Evolutionary conservation across 2,888 invertebrate species (phyloP).

Genomic region (Drosophila robusta): DNA sequence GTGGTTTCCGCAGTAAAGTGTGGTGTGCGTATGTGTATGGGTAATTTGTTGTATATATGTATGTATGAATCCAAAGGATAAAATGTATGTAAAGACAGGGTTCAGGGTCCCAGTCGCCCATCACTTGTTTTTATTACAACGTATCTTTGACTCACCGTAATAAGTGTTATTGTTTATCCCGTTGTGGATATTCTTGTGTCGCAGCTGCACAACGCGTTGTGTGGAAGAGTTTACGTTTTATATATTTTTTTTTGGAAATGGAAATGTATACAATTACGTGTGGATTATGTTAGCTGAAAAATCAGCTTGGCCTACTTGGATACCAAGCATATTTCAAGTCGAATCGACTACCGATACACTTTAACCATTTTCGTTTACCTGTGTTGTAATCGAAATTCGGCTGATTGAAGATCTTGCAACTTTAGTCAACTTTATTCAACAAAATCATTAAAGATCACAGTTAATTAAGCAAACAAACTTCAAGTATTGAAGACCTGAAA

Average conservation of each 20-base stretch:
- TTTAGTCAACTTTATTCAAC: not conserved
- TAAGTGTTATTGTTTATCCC: not conserved
- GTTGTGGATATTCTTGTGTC: not conserved
- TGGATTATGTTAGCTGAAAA: constrained; percentile 25
- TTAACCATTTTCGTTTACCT: not conserved
- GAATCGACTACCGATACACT: not conserved
- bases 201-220: constrained; percentile 10
- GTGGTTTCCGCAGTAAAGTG: too few relatives aligned
- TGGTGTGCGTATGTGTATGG: too few relatives aligned
- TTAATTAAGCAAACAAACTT: constrained; percentile 43
- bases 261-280: constrained; percentile 28
- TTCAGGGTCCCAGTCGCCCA: too few relatives aligned
- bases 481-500: not conserved
- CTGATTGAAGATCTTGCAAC: not conserved
- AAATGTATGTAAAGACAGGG: too few relatives aligned
- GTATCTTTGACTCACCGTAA: constrained; percentile 24
- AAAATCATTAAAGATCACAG: constrained; percentile 13
- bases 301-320: constrained; percentile 24
- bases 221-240: constrained; percentile 14
- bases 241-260: constrained; percentile 18
- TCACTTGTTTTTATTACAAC: not conserved
- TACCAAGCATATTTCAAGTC: not conserved
- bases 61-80: too few relatives aligned
- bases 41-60: too few relatives aligned
- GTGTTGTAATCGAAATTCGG: not conserved